phyloP scores from a whole-genome alignment of 30 jellyfish, hydroid and myxozoan species.

The Pelagia noctiluca region DNA sequence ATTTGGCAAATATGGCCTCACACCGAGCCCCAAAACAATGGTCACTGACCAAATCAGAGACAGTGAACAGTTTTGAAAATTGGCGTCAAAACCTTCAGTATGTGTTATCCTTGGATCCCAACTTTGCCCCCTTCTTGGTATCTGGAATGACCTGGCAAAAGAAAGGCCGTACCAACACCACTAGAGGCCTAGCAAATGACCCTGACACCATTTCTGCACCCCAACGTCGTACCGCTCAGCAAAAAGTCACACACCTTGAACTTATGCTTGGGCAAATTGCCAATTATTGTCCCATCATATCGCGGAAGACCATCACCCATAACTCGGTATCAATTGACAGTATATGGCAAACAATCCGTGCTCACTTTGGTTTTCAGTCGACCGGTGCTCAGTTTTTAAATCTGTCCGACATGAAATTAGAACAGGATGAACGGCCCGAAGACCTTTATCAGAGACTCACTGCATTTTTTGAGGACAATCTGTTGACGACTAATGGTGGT shows the following conservation, averaged over 20 bases:
- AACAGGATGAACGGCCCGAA: slow-evolving; percentile 37
- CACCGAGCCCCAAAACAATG: not conserved
- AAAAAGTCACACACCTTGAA: not conserved
- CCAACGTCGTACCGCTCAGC: not conserved
- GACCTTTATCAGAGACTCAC: slow-evolving; percentile 54
- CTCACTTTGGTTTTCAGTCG: not conserved
- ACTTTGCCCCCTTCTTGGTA: not conserved
- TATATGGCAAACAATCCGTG: not conserved
- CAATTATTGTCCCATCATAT: not conserved
- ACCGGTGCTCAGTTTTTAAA: not conserved
- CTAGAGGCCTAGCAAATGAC: not conserved
- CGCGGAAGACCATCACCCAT: not conserved
- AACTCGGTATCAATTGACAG: not conserved
- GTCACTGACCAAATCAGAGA: not conserved
- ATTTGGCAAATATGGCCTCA: no score
- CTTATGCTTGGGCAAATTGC: not conserved
- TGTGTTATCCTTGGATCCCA: not conserved
- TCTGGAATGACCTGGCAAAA: not conserved
- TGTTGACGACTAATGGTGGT: slow-evolving; percentile 34
- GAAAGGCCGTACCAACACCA: not conserved
- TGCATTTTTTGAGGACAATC: slow-evolving; percentile 51
- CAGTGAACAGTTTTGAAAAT: not conserved
- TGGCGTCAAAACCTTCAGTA: not conserved
- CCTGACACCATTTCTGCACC: not conserved
- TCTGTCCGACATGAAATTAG: not conserved